A percentile compares a stretch with the other conserved stretches of the same genome.
Conservation (phyloP, 2,113 vertebrate genomes). For the Anser brachyrhynchus region DNA sequence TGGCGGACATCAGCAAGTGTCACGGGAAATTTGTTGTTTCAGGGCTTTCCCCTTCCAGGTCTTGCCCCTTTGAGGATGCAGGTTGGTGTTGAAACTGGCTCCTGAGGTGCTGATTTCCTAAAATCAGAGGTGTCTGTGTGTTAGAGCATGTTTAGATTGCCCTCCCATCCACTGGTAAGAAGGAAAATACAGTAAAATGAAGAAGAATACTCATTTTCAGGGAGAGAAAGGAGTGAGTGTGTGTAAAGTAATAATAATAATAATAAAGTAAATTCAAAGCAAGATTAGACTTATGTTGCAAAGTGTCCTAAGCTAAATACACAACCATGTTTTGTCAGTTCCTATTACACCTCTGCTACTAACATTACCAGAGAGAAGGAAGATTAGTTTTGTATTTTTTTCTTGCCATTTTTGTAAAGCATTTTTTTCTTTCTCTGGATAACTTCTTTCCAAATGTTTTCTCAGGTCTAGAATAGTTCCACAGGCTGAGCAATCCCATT, state of each 20-base stretch:
- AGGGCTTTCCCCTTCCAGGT: no score
- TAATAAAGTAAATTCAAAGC: background rate
- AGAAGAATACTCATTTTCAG: background rate
- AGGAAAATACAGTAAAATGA: background rate
- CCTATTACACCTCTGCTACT: no score
- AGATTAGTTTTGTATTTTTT: no score
- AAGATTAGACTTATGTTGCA: background rate
- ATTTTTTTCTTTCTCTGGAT: background rate
- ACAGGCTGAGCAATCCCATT: background rate
- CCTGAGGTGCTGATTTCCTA: background rate
- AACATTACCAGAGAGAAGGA: background rate
- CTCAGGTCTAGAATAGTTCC: background rate
- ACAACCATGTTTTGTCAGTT: background rate
- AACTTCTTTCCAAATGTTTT: background rate
- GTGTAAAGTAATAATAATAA: background rate
- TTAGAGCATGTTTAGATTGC: accelerated
- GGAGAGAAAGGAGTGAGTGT: background rate
- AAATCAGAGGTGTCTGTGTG: accelerated
- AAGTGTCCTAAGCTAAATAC: background rate
- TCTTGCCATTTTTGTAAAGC: background rate
- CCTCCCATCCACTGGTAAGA: accelerated
- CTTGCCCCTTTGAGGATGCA: no score
- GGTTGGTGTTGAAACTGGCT: background rate
- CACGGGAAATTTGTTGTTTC: accelerated
- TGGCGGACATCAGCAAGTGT: background rate